Conservation (phyloP, 2,113 vertebrate species). For the Sclerurus mexicanus region DNA sequence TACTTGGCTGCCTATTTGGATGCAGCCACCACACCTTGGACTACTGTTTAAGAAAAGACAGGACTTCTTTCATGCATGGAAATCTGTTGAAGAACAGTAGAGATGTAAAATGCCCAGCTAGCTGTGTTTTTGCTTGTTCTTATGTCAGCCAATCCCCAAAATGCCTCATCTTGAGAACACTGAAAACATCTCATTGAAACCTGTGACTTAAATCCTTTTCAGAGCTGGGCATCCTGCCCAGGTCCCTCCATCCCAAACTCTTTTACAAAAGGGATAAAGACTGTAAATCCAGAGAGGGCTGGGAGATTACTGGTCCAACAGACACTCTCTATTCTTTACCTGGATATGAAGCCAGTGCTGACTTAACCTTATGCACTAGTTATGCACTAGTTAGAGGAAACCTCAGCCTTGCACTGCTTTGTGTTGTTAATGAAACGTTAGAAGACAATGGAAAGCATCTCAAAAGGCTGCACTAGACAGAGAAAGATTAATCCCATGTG, state of each 20-base stretch:
- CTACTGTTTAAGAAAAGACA: neutral
- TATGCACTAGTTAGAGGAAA: neutral
- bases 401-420: neutral
- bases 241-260: neutral
- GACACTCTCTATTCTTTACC: neutral
- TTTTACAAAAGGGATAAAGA: neutral
- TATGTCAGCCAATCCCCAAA: neutral
- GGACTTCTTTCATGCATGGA: neutral
- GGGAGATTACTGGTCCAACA: neutral
- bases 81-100: neutral
- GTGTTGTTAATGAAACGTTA: neutral
- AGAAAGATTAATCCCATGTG: neutral
- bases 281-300: neutral
- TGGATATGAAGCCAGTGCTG: neutral
- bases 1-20: neutral
- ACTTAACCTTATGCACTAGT: neutral
- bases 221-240: neutral
- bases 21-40: neutral
- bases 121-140: neutral
- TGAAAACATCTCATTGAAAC: neutral
- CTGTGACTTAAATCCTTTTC: neutral
- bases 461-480: neutral
- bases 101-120: neutral
- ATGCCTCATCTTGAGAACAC: neutral
- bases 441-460: neutral